phyloP scores from a whole-genome alignment of 1,140 invertebrate genomes.

The Drosophila novamexicana region DNA sequence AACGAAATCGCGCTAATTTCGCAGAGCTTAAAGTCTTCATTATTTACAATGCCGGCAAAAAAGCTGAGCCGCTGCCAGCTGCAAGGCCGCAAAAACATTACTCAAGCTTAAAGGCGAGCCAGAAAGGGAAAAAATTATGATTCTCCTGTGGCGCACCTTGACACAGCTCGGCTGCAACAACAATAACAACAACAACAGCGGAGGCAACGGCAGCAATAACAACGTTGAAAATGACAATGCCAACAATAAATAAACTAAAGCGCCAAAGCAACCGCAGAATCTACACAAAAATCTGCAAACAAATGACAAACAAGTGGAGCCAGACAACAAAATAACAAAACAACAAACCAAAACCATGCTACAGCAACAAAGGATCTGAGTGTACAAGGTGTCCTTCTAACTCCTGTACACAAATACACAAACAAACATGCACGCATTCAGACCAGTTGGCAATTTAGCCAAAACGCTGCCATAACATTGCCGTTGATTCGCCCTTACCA shows the following conservation, averaged over 20 bases:
- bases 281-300: constrained; percentile 81
- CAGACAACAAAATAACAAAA: constrained; percentile 73
- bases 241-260: constrained; percentile 80
- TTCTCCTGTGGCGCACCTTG: constrained; percentile 68
- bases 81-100: constrained; percentile 71
- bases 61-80: constrained; percentile 63
- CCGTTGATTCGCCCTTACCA: constrained; percentile 27
- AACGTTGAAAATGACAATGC: constrained; percentile 32
- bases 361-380: constrained; percentile 8
- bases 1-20: constrained; percentile 67
- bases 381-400: constrained; percentile 18
- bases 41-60: constrained; percentile 75
- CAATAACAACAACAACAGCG: not conserved
- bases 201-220: not conserved
- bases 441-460: constrained; percentile 47
- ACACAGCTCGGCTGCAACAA: constrained; percentile 58
- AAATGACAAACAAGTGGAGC: constrained; percentile 79
- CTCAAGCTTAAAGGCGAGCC: constrained; percentile 64
- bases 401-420: constrained; percentile 12
- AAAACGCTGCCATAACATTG: constrained; percentile 51
- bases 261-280: constrained; percentile 78
- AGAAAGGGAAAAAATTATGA: constrained; percentile 40
- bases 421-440: constrained; percentile 10
- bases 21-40: constrained; percentile 78
- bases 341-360: constrained; percentile 64